Percentiles rank a stretch among this genome's conserved stretches.
Conservation (phyloP, 2,113 vertebrate species). For the Miniopterus natalensis region DNA sequence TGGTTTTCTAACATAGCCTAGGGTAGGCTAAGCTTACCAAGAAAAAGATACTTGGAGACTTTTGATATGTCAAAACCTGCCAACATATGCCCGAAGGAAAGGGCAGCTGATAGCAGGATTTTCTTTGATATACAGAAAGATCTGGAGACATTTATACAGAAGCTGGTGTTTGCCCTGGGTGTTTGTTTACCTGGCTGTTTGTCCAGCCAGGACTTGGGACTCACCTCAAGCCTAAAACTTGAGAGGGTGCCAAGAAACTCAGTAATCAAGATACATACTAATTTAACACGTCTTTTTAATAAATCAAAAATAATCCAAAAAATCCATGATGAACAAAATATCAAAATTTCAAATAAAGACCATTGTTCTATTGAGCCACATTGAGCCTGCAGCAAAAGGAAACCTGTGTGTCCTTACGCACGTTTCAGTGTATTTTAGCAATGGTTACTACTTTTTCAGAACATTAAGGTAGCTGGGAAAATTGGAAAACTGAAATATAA, state of each 20-base stretch:
- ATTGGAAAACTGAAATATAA: neutral
- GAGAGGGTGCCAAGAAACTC: neutral
- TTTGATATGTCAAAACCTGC: neutral
- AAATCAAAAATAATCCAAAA: conserved; percentile 51
- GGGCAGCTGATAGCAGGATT: neutral
- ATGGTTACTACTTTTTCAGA: neutral
- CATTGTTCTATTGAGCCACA: neutral
- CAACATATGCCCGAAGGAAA: neutral
- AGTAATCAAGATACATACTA: neutral
- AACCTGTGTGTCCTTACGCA: neutral
- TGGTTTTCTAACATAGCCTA: neutral
- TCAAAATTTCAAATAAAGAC: neutral
- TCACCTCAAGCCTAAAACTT: neutral
- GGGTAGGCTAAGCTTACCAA: neutral
- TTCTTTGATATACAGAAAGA: neutral
- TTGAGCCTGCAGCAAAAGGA: neutral
- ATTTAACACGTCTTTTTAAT: neutral
- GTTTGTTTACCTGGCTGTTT: neutral
- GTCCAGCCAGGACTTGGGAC: neutral
- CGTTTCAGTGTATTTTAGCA: neutral
- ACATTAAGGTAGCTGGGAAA: neutral
- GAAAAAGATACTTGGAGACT: neutral
- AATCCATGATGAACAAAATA: neutral
- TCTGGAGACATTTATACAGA: neutral
- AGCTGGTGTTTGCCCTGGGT: neutral